phyloP scores from a whole-genome alignment of 2,888 invertebrate species.

The Heteromyza rotundicornis region DNA sequence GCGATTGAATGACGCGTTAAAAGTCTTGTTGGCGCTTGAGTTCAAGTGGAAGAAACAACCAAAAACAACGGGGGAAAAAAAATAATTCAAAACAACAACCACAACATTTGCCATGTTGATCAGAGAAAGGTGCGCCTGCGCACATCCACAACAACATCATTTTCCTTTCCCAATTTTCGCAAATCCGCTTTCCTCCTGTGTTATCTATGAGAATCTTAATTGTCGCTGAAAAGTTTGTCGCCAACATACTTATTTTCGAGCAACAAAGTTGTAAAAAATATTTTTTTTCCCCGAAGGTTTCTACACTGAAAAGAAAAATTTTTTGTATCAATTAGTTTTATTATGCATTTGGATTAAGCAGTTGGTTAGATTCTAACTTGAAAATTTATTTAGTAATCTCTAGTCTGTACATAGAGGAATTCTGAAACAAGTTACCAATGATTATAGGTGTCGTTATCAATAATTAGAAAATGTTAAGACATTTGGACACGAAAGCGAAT shows the following conservation, averaged over 20 bases:
- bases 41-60: background rate
- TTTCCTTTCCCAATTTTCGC: background rate
- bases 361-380: no score
- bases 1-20: background rate
- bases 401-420: no score
- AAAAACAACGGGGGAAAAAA: background rate
- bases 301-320: no score
- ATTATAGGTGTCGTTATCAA: no score
- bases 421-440: no score
- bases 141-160: background rate
- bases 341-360: no score
- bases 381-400: no score
- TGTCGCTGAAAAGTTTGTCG: conserved; percentile 1
- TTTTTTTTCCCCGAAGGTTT: no score
- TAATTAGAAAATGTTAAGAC: no score
- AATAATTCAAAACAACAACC: background rate
- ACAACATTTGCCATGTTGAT: background rate
- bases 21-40: background rate
- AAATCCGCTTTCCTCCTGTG: background rate
- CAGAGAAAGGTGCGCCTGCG: background rate
- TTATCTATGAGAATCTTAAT: background rate
- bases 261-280: no score
- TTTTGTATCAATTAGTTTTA: no score
- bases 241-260: background rate
- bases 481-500: no score